These are phyloP conservation scores for Temnothorax unifasciatus DNA, from an alignment of 2,888 invertebrate species.

Conservation along the genomic window DNA sequence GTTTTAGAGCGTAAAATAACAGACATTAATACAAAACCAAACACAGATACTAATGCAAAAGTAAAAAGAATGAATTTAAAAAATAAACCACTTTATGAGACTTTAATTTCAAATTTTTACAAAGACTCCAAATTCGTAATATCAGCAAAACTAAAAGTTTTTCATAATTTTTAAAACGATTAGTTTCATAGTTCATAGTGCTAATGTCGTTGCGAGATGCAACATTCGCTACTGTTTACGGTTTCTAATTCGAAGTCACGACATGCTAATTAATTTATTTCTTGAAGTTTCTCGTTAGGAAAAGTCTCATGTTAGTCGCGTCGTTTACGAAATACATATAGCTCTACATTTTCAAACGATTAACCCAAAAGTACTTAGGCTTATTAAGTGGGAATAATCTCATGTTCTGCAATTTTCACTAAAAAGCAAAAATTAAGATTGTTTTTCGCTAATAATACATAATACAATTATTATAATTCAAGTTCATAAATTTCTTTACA, in stretches of 20 bases:
- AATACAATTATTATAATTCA: not conserved
- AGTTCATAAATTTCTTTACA: not conserved
- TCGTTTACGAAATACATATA: slow-evolving; percentile 63
- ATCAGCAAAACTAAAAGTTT: slow-evolving; percentile 69
- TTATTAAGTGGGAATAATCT: not conserved
- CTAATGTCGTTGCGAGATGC: slow-evolving; percentile 60
- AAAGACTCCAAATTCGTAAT: slow-evolving; percentile 59
- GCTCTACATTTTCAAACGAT: slow-evolving; percentile 61
- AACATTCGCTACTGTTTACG: slow-evolving; percentile 42
- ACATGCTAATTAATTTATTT: slow-evolving; percentile 70
- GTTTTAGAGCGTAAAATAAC: slow-evolving; percentile 8
- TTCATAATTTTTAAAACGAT: slow-evolving; percentile 69
- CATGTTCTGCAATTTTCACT: not conserved
- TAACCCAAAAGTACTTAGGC: slow-evolving; percentile 22
- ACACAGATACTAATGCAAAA: not conserved
- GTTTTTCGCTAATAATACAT: not conserved
- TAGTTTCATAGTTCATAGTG: slow-evolving; percentile 66
- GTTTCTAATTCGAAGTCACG: slow-evolving; percentile 53
- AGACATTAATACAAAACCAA: not conserved
- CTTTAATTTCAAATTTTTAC: slow-evolving; percentile 32
- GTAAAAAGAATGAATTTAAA: slow-evolving; percentile 7
- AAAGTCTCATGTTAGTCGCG: slow-evolving; percentile 46
- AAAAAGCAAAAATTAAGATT: not conserved
- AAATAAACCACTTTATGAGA: not conserved
- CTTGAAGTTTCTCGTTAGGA: slow-evolving; percentile 65